Percentiles rank a stretch among this genome's conserved stretches.
Evolutionary conservation across 2,888 invertebrate genomes (phyloP).

Genomic region (Agapetus fuscipes): DNA sequence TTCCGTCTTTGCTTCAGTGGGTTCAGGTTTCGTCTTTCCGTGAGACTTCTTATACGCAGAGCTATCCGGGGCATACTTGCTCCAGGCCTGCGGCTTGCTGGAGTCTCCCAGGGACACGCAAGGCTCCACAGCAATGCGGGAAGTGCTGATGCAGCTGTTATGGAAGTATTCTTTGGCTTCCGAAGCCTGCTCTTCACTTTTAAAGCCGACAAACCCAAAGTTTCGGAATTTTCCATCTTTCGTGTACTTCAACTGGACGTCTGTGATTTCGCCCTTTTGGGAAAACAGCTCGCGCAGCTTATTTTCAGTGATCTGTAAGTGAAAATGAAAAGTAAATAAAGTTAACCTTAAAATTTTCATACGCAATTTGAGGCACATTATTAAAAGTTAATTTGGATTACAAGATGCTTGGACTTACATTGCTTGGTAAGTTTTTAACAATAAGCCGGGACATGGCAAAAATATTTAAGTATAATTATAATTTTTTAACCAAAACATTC

Average conservation of each 20-base stretch:
- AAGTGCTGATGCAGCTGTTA: constrained; percentile 75
- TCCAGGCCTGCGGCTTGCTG: constrained; percentile 83
- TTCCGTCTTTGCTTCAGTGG: constrained; percentile 23
- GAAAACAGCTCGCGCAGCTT: constrained; percentile 68
- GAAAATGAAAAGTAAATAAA: constrained; percentile 14
- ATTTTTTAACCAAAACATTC: neutral
- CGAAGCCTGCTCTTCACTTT: constrained; percentile 67
- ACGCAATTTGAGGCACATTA: neutral
- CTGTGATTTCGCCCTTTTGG: constrained; percentile 78
- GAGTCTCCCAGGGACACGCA: constrained; percentile 57
- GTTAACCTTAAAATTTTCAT: constrained; percentile 3
- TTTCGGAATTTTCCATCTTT: constrained; percentile 85
- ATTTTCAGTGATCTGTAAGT: constrained; percentile 68
- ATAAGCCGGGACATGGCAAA: constrained; percentile 72
- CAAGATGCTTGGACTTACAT: constrained; percentile 43
- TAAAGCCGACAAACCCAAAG: constrained; percentile 90
- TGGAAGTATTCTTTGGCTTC: constrained; percentile 71
- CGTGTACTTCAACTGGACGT: constrained; percentile 88
- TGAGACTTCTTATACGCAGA: constrained; percentile 50
- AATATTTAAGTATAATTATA: neutral
- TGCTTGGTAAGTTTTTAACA: constrained; percentile 83
- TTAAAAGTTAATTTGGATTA: neutral
- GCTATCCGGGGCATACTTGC: constrained; percentile 79
- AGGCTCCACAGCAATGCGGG: constrained; percentile 67
- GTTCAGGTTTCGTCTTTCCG: constrained; percentile 29